phyloP scores from a whole-genome alignment of 35 echinoderm and acorn worm species.

The Ptychodera flava region DNA sequence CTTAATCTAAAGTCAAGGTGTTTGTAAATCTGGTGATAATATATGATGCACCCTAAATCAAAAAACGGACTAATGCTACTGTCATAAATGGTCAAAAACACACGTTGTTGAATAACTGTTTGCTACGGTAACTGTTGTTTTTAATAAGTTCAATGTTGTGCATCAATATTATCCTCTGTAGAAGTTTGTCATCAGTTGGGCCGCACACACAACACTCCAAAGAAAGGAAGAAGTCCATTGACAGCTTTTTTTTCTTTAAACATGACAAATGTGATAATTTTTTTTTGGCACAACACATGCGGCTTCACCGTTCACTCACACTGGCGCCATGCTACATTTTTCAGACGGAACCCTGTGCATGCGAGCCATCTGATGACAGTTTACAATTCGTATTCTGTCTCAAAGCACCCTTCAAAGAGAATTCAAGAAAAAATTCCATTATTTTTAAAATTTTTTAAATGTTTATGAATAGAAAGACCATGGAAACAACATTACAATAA shows the following conservation, averaged over 20 bases:
- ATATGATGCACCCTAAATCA: neutral
- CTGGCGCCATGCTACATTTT: neutral
- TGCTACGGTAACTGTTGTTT: neutral
- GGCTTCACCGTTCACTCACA: too few species aligned
- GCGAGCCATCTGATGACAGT: neutral
- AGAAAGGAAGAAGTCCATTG: too few species aligned
- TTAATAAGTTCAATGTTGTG: neutral
- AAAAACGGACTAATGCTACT: neutral
- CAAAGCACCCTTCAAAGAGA: neutral
- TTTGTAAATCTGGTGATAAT: neutral
- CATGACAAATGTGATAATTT: too few species aligned
- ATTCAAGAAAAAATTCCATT: neutral
- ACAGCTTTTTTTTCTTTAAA: too few species aligned
- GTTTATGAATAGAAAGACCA: neutral
- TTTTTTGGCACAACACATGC: too few species aligned
- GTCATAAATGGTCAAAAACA: neutral
- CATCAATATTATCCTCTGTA: neutral
- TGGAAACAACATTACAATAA: neutral
- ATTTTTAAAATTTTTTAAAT: neutral
- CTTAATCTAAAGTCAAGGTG: neutral
- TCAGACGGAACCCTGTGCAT: neutral
- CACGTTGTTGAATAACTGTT: neutral
- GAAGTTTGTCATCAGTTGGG: neutral
- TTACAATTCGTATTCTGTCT: neutral
- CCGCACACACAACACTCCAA: neutral